Base-by-base conservation (phyloP, 2,113 vertebrate species). In the Geothlypis trichas region DNA sequence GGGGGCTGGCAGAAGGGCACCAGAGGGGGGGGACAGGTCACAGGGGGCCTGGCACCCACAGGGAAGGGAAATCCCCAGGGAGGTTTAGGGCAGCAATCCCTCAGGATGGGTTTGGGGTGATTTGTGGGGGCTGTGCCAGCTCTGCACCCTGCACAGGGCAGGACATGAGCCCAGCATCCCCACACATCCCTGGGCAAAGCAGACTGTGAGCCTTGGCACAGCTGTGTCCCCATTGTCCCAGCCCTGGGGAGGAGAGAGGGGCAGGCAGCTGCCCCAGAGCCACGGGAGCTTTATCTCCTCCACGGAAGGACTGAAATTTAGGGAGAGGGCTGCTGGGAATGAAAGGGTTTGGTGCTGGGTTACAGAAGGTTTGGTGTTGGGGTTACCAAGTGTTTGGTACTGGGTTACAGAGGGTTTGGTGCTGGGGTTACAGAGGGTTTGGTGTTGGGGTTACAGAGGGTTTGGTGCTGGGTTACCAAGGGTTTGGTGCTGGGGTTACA, bases 81-180 rank as follows among this genome's bases (percentile, higher is more conserved):
- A 13, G 10, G 3, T 26, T 89, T 49, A 62, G 54, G 42, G 16
- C 63, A 76, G 51, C 1, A 0, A 41, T 13, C 13, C 41, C 41
- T 41, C 41, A 41, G 42, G 13, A 30, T 11, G 31, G 10, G 22
- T 31, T 9, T 24, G 6, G 1, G 20, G 66, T 0, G 4, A 4
- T 2, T 2, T 8, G 4, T 17, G 11, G 13, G 37, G 9, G 14
- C 63, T 42, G 47, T 69, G 71, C 47, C 62, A 54, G 39, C 46
- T 62, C 30, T 10, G 15, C 46, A 52, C 11, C 44, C 28, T 87
- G 31, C 35, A 74, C 7, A 19, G 15, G 57, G 67, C 33, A 52
- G 86, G 73, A 54, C 42, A 20, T 1, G 24, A 31, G 15, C 63
- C 44, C 39, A 27, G 21, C 0, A 2, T 71, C 7, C 7, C 33